Evolutionary conservation across 2,113 vertebrate species (phyloP).

Genomic region (Hoplias malabaricus): DNA sequence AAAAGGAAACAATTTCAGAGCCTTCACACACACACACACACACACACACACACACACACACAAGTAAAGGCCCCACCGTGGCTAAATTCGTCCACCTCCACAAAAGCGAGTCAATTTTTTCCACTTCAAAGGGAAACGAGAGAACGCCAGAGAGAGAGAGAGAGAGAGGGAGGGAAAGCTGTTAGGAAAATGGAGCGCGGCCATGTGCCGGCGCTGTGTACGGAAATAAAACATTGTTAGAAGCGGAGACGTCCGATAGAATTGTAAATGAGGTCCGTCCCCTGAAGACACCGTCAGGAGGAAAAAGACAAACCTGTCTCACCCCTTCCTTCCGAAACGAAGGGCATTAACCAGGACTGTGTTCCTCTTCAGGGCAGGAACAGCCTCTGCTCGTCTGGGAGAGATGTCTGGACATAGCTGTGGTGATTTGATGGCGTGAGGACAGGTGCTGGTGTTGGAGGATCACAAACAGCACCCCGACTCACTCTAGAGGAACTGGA

Average conservation of each 20-base stretch:
- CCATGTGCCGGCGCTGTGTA: not conserved
- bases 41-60: no score
- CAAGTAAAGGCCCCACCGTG: not conserved
- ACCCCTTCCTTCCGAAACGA: no score
- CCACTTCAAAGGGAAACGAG: constrained; percentile 11
- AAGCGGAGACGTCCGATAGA: not conserved
- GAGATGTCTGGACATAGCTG: no score
- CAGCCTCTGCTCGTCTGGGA: no score
- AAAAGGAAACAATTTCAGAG: not conserved
- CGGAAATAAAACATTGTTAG: not conserved
- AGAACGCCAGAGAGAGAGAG: no score
- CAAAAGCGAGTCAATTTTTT: constrained; percentile 1
- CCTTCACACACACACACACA: not conserved
- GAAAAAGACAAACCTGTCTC: no score
- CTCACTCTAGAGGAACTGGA: no score
- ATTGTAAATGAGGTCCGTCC: not conserved
- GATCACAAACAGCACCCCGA: no score
- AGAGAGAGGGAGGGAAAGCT: not conserved
- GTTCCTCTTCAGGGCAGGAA: no score
- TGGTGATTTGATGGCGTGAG: no score
- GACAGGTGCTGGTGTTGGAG: no score
- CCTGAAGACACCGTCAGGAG: not conserved
- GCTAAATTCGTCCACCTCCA: constrained; percentile 2
- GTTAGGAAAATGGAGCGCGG: not conserved
- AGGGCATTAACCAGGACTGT: no score